phyloP scores from a whole-genome alignment of 2,888 invertebrate genomes.

The Mamestra brassicae region DNA sequence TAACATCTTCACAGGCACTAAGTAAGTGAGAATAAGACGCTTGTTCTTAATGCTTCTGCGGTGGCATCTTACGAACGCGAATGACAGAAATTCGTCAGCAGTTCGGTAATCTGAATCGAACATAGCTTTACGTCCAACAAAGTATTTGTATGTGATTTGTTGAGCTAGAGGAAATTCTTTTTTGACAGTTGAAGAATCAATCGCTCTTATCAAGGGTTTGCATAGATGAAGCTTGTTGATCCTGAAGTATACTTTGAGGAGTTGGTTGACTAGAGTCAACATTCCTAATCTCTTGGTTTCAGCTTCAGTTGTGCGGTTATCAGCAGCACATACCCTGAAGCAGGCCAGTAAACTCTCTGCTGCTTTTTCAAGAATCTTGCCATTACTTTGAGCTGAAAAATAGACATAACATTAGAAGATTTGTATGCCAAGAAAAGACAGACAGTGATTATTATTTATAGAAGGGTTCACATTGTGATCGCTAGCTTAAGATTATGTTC shows the following conservation, averaged over 20 bases:
- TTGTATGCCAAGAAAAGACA: not conserved
- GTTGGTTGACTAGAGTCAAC: conserved; percentile 98
- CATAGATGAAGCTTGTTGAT: conserved; percentile 97
- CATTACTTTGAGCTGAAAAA: conserved; percentile 86
- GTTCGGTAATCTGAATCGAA: conserved; percentile 98
- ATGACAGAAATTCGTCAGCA: conserved; percentile 98
- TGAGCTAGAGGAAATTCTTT: conserved; percentile 97
- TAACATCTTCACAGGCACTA: conserved; percentile 99
- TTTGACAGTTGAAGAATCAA: conserved; percentile 97
- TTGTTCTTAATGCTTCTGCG: conserved; percentile 96
- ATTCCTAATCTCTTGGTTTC: conserved; percentile 99
- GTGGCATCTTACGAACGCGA: conserved; percentile 98
- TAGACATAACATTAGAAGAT: not conserved
- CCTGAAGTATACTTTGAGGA: conserved; percentile 98
- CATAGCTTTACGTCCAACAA: conserved; percentile 99
- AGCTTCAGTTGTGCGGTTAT: conserved; percentile 96
- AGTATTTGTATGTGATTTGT: conserved; percentile 99
- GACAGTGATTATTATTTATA: too few relatives aligned
- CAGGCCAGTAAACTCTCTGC: conserved; percentile 98
- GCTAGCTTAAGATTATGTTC: too few relatives aligned
- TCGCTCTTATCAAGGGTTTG: conserved; percentile 98
- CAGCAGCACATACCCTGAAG: conserved; percentile 98
- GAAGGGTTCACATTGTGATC: too few relatives aligned
- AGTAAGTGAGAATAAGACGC: conserved; percentile 97
- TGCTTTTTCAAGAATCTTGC: conserved; percentile 97